Conservation (phyloP, 2,888 invertebrate species). For the Copidosoma aretas region DNA sequence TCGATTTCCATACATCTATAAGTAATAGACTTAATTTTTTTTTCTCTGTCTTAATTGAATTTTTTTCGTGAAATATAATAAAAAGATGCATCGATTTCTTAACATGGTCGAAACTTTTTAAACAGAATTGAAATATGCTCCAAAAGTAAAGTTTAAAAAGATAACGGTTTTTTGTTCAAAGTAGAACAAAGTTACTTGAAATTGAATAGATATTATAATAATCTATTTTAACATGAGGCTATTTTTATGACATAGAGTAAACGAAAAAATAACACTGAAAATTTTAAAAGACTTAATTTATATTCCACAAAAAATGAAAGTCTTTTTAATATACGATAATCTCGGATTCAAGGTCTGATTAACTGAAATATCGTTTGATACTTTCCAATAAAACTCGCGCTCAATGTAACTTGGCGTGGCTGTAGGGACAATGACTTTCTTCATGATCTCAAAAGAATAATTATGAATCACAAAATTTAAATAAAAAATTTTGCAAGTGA, state of each 20-base stretch:
- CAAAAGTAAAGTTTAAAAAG: background rate
- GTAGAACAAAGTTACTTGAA: background rate
- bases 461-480: background rate
- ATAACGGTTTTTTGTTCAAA: background rate
- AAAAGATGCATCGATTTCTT: slow-evolving; percentile 8
- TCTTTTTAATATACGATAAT: background rate
- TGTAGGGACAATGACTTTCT: slow-evolving; percentile 4
- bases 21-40: no score
- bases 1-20: no score
- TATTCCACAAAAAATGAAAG: background rate
- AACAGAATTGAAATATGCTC: background rate
- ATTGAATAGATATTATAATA: no score
- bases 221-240: background rate
- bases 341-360: no score
- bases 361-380: no score
- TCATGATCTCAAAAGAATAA: slow-evolving; percentile 19
- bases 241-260: background rate
- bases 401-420: slow-evolving; percentile 1
- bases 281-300: no score
- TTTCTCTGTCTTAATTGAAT: background rate
- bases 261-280: no score
- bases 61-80: background rate
- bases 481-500: background rate
- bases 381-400: background rate
- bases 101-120: slow-evolving; percentile 1